phyloP scores from a whole-genome alignment of 2,888 invertebrate genomes.

The Tanytarsus gracilentus region DNA sequence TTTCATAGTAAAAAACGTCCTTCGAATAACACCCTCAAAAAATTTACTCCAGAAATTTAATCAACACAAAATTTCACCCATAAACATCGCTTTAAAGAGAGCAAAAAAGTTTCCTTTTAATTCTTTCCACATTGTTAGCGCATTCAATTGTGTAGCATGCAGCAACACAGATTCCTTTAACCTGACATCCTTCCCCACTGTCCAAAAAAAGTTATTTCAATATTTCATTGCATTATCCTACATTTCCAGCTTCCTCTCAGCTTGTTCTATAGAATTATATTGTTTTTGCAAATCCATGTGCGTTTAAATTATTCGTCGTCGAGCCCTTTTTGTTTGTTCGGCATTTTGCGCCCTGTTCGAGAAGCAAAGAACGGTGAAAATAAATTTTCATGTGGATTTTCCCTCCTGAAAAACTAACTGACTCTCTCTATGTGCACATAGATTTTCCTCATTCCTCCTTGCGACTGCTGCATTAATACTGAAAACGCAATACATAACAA shows the following conservation, averaged over 20 bases:
- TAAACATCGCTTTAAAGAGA: no score
- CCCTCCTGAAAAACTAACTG: background rate
- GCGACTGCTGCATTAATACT: background rate
- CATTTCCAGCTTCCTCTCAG: slow-evolving; percentile 4
- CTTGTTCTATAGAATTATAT: slow-evolving; percentile 13
- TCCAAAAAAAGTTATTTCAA: slow-evolving; percentile 11
- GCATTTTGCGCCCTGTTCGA: background rate
- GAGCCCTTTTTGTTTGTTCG: background rate
- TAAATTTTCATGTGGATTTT: slow-evolving; percentile 28
- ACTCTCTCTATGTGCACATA: background rate
- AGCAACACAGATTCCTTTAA: background rate
- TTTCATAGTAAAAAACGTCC: no score
- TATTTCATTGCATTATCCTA: slow-evolving; percentile 19
- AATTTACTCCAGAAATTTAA: no score
- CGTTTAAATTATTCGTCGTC: slow-evolving; percentile 6
- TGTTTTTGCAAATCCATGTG: slow-evolving; percentile 25
- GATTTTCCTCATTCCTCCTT: background rate
- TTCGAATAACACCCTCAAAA: no score
- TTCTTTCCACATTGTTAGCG: no score
- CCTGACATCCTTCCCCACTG: slow-evolving; percentile 8
- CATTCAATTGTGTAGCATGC: no score
- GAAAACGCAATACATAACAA: slow-evolving; percentile 19
- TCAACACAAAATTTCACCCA: no score
- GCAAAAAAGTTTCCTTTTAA: no score
- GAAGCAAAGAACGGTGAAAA: slow-evolving; percentile 1